Base-by-base conservation (phyloP, 1,140 invertebrate species). In the Hycleus cichorii region DNA sequence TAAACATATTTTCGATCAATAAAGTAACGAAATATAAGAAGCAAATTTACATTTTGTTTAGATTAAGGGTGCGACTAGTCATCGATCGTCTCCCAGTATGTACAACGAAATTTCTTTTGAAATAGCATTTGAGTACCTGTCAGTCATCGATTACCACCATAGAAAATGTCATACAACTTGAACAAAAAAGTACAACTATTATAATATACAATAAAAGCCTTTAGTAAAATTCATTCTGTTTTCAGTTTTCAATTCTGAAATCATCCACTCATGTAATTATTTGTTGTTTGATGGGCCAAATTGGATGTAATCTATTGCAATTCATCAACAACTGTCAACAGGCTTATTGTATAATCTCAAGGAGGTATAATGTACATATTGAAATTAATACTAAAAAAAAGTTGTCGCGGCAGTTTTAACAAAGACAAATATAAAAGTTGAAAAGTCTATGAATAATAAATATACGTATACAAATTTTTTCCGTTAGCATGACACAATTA, bases 221-320 rank as follows among this genome's bases (percentile, higher is more conserved):
- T 12, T 26, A 53, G 50, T 49, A 49, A 55, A 54, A 58, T 58
- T 59, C 49, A 61, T 49, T 58, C 51, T 11, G 46, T 49, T 47
- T 60, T 60, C 60, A 60, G 52, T 60, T 56, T 60, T 64, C 56
- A 51, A 60, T 55, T 49, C 27, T 45, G 49, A 57, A 57, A 24
- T 58, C 49, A 60, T 60, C 58, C 60, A 62, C 43, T 62, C 51
- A 60, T 55, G 62, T 60, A 64, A 64, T 64, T 58, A 64, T 54
- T 51, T 57, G 55, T 59, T 64, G 55, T 59, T 64, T 62, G 59
- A 62, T 51, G 49, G 49, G 54, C 44, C 25, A 60, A 60, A 64
- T 64, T 64, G 58, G 58, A 57, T 39, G 49, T 58, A 57, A 64
- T 64, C 59, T 49, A 64, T 58, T 64, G 57, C 61, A 64, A 64